Percentiles rank a stretch among this genome's conserved stretches.
Conservation (phyloP, 37 sponge, comb jelly and placozoan genomes). For the Theonella swinhoei region DNA sequence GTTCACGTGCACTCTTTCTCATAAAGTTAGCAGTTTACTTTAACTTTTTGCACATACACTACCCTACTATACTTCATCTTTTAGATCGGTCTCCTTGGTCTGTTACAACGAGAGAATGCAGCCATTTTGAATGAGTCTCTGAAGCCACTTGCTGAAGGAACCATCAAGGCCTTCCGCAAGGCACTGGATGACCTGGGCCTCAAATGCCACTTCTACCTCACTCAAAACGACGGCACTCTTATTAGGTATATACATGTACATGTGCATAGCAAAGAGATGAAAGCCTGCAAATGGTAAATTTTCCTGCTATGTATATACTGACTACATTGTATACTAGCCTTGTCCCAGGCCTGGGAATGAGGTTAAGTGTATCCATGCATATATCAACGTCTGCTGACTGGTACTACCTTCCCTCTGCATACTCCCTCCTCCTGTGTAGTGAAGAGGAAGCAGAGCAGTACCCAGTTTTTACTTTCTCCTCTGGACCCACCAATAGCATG, state of each 20-base stretch:
- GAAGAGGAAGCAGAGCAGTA: slow-evolving; percentile 48
- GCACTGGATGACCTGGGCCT: slow-evolving; percentile 62
- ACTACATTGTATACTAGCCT: too few species aligned
- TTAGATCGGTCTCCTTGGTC: slow-evolving; percentile 67
- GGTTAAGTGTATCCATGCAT: too few species aligned
- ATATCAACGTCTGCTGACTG: too few species aligned
- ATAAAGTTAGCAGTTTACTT: slow-evolving; percentile 43
- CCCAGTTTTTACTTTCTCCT: slow-evolving; percentile 85
- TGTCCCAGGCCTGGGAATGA: too few species aligned
- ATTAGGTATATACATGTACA: too few species aligned
- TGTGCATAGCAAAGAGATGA: too few species aligned
- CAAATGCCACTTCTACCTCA: slow-evolving; percentile 74
- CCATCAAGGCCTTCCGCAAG: slow-evolving; percentile 62
- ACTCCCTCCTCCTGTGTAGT: slow-evolving; percentile 27
- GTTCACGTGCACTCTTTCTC: slow-evolving; percentile 64
- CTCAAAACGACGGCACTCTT: slow-evolving; percentile 92
- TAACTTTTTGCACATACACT: background rate
- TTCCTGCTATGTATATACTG: too few species aligned
- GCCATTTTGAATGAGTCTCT: slow-evolving; percentile 86
- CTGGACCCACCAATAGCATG: slow-evolving; percentile 91
- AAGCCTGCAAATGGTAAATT: too few species aligned
- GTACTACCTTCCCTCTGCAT: background rate
- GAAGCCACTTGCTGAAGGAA: slow-evolving; percentile 54
- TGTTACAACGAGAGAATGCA: slow-evolving; percentile 90
- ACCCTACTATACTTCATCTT: background rate